These are phyloP conservation scores for Pipistrellus kuhlii DNA, from an alignment of 2,797 vertebrate genomes.

Conservation along the genomic window DNA sequence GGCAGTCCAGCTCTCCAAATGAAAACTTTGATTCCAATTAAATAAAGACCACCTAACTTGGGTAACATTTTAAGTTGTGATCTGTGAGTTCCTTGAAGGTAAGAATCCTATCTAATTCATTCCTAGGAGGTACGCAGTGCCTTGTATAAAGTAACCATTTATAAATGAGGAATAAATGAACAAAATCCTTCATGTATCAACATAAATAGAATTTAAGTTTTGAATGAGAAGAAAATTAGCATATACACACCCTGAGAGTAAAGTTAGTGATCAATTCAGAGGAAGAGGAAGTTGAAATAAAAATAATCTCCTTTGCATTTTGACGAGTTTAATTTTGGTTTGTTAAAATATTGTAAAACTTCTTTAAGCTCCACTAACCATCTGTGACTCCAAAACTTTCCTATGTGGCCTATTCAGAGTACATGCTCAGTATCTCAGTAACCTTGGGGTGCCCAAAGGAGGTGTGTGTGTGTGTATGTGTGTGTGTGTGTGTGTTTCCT, in stretches of 20 bases:
- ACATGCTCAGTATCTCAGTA: neutral
- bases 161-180: neutral
- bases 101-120: neutral
- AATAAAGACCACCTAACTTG: neutral
- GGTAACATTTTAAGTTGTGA: conserved; percentile 4
- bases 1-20: neutral
- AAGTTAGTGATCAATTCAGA: neutral
- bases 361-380: neutral
- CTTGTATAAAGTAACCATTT: neutral
- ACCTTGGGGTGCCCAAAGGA: neutral
- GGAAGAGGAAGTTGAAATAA: conserved; percentile 15
- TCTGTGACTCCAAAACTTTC: neutral
- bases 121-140: neutral
- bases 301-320: conserved; percentile 59
- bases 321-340: conserved; percentile 18
- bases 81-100: neutral
- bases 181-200: neutral
- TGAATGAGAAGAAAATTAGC: neutral
- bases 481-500: too few species aligned
- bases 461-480: too few species aligned
- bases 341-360: conserved; percentile 49
- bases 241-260: neutral
- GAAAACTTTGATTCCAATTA: neutral
- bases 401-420: neutral
- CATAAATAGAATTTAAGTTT: neutral